Conservation (phyloP, 2,797 vertebrate genomes). For the Paguma larvata region DNA sequence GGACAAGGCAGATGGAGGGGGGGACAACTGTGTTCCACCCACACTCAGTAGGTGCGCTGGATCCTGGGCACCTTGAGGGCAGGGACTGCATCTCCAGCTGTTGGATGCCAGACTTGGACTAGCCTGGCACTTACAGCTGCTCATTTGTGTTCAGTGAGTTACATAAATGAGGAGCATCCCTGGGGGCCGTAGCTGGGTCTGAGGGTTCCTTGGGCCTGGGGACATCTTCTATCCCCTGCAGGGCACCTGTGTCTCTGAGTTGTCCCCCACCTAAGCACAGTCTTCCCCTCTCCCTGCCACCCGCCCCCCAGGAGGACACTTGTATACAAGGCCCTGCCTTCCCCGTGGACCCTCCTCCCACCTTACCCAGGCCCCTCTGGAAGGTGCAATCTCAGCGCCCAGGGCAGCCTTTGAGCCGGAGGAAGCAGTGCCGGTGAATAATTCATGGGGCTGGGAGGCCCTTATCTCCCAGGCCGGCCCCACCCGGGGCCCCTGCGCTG, state of each 20-base stretch:
- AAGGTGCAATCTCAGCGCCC: conserved; percentile 77
- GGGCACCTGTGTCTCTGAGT: background rate
- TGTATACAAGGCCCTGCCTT: background rate
- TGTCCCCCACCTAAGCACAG: background rate
- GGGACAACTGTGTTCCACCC: background rate
- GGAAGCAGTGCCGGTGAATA: conserved; percentile 86
- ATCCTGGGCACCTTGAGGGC: background rate
- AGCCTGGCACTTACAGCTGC: background rate
- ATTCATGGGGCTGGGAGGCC: conserved; percentile 87
- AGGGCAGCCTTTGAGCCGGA: conserved; percentile 63
- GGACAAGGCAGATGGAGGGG: background rate
- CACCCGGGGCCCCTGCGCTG: conserved; percentile 83
- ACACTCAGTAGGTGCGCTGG: background rate
- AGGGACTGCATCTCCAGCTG: background rate
- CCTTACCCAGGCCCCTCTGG: background rate
- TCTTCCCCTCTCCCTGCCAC: background rate
- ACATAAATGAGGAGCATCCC: background rate
- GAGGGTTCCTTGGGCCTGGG: background rate
- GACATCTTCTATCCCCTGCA: background rate
- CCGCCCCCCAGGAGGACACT: background rate
- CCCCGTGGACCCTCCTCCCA: background rate
- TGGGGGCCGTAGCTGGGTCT: background rate
- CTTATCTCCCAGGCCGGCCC: conserved; percentile 89
- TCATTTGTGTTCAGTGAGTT: background rate
- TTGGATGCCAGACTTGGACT: background rate